Percentiles rank a stretch among this genome's conserved stretches.
These are phyloP conservation scores for Kryptopterus vitreolus DNA, from an alignment of 2,797 vertebrate species.

Conservation along the genomic window DNA sequence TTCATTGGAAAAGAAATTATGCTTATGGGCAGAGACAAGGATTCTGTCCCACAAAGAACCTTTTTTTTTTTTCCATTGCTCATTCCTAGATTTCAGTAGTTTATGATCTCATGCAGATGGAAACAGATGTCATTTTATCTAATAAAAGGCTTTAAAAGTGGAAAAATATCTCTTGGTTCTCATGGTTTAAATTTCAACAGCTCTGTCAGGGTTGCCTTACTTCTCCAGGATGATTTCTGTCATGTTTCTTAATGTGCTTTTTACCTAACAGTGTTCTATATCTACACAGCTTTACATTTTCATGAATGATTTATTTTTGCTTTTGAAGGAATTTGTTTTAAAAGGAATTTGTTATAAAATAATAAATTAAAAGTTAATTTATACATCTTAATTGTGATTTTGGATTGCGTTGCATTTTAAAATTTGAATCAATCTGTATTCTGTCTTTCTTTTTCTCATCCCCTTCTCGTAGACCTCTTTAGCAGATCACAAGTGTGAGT, in stretches of 20 bases:
- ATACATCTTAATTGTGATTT: background rate
- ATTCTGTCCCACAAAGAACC: background rate
- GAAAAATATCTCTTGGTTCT: background rate
- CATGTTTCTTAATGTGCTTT: background rate
- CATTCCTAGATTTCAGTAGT: background rate
- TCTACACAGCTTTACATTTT: background rate
- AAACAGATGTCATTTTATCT: background rate
- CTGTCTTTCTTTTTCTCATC: background rate
- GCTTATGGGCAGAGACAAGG: background rate
- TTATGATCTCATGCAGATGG: background rate
- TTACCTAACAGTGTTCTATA: background rate
- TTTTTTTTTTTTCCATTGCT: background rate
- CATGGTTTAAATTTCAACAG: background rate
- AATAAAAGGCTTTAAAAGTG: background rate
- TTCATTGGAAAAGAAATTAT: too few species aligned
- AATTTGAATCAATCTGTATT: background rate
- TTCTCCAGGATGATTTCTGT: background rate
- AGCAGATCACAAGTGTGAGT: conserved; percentile 60
- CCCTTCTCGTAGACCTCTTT: conserved; percentile 32
- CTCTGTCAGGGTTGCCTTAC: background rate
- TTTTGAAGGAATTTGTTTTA: too few species aligned
- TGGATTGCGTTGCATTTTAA: background rate
- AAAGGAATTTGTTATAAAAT: too few species aligned
- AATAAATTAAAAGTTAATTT: too few species aligned
- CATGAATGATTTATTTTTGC: too few species aligned